Conservation (phyloP, 1,140 invertebrate species). For the Aphelenchoides besseyi region DNA sequence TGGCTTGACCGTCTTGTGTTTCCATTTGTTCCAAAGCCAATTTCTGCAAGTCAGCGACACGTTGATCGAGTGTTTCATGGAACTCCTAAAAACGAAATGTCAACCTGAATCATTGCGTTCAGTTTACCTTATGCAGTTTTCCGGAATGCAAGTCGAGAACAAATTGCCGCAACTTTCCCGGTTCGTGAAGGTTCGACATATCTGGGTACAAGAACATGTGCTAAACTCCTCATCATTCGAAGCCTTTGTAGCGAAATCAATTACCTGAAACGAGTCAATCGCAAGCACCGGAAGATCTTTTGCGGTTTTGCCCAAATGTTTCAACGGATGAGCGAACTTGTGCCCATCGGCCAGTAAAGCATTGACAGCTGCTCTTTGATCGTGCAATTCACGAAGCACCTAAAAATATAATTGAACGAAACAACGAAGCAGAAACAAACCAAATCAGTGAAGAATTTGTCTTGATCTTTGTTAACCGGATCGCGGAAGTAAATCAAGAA, state of each 20-base stretch:
- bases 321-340: slow-evolving; percentile 93
- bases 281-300: slow-evolving; percentile 90
- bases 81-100: slow-evolving; percentile 56
- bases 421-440: slow-evolving; percentile 28
- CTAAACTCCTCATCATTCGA: slow-evolving; percentile 81
- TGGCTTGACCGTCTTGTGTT: slow-evolving; percentile 19
- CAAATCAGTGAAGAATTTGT: slow-evolving; percentile 58
- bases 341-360: slow-evolving; percentile 93
- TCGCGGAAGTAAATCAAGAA: slow-evolving; percentile 92
- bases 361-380: slow-evolving; percentile 77
- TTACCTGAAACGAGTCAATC: slow-evolving; percentile 89
- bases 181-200: slow-evolving; percentile 54
- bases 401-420: neutral
- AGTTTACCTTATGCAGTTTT: slow-evolving; percentile 48
- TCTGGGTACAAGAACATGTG: slow-evolving; percentile 95
- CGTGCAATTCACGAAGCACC: slow-evolving; percentile 50
- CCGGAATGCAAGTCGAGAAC: slow-evolving; percentile 60
- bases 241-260: neutral
- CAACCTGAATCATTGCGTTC: too few species aligned
- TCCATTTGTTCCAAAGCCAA: slow-evolving; percentile 47
- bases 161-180: slow-evolving; percentile 59
- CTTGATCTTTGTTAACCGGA: slow-evolving; percentile 54
- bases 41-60: slow-evolving; percentile 58
- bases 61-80: slow-evolving; percentile 61
- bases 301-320: slow-evolving; percentile 87